These are phyloP conservation scores for Urocynchramus pylzowi DNA, from an alignment of 2,113 vertebrate genomes.

Conservation along the genomic window DNA sequence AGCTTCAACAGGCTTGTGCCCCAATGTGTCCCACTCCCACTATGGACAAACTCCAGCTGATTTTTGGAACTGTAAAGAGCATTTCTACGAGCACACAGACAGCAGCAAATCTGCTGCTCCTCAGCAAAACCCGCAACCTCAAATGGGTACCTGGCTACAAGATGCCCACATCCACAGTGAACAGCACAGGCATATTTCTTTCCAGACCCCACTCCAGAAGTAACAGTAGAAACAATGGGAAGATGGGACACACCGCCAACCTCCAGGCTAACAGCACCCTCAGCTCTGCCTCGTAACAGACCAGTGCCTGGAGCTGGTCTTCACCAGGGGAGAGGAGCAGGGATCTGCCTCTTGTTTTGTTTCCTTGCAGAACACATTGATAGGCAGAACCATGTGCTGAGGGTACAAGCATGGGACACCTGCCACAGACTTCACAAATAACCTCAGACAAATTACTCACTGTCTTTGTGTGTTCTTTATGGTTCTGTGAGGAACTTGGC, in stretches of 20 bases:
- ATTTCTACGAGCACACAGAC: background rate
- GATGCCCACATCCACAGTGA: background rate
- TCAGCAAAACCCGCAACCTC: background rate
- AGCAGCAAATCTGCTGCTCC: background rate
- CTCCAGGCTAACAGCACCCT: background rate
- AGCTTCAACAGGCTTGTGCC: background rate
- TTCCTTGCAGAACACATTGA: background rate
- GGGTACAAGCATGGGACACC: background rate
- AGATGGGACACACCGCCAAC: background rate
- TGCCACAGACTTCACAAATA: background rate
- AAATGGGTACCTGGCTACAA: background rate
- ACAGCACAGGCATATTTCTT: rapidly evolving
- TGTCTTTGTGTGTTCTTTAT: background rate
- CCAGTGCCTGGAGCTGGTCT: background rate
- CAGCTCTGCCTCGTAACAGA: background rate
- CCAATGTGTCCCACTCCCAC: background rate
- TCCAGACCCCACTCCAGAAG: background rate
- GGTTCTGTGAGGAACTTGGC: background rate
- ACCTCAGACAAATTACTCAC: background rate
- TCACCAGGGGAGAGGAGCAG: background rate
- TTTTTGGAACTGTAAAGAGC: background rate
- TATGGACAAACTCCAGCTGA: background rate
- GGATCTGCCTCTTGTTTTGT: background rate
- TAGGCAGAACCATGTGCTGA: background rate
- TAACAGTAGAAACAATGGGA: background rate